Base-by-base conservation (phyloP, 2,797 vertebrate genomes). In the Sebastes itinus region DNA sequence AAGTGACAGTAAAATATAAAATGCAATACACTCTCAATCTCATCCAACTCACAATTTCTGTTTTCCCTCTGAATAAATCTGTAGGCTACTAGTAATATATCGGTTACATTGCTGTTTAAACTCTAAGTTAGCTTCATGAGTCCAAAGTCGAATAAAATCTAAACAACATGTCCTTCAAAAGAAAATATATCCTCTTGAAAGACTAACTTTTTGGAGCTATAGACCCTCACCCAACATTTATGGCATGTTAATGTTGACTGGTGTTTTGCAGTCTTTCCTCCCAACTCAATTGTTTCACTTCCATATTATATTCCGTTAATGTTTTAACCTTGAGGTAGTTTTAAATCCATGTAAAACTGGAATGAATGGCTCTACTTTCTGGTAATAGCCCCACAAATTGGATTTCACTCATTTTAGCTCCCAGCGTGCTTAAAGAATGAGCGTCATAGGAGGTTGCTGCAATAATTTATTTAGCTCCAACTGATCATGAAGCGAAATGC, bases 311-410 rank as follows among this genome's bases (percentile, higher is more conserved):
- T 35, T 58, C 49, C 27, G 7, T 28, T 16, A 46, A 65, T 56
- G 22, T 59, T 72, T 76, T 12, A 22, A 56, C 54, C 59, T 62
- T 22, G 16, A 70, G 20, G 30, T 52, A 6, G 18, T 55, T 64
- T 77, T 35, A 14, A 71, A 79, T 42, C 11, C 20, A 33, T 66
- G 25, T 23, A 22, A 30, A 80, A 38, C 20, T 68, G 23, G 3
- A 84, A 77, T 74, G n/a, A 81, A 76, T 73, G 62, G 14, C 25
- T 60, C 46, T 18, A 60, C 25, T 72, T 55, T 72, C 32, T 77
- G 46, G 30, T 69, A 69, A 83, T 46, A 75, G 13, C 66, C 13
- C 4, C 30, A 65, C 23, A 65, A 84, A 82, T 71, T 52, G 2
- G 69, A 86, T 83, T 79, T 69, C 11, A 38, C 22, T 25, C 18